Base-by-base conservation (phyloP, 2,888 invertebrate genomes). In the Pogonocherus hispidulus region DNA sequence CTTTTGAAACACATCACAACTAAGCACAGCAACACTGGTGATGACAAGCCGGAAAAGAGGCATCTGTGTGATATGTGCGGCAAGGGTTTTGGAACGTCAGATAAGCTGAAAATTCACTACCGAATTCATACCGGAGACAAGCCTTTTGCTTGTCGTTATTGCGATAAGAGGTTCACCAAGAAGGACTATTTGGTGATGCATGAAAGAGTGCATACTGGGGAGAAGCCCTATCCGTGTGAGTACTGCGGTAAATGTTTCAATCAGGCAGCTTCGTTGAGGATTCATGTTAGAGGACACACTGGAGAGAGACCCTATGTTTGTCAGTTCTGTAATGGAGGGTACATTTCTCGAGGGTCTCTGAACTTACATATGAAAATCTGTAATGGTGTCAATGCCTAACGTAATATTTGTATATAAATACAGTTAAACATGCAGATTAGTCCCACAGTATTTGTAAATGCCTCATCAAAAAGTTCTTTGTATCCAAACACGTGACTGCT, bases 1-100 rank as follows among this genome's bases (percentile, higher is more conserved):
- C 76, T 89, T 1, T 86, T 86, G 78, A 84, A 84, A 14, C 89
- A 89, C 71, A 87, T 87, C 1, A 76, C 76, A 0, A 81, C 84
- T 11, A 88, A 77, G 60, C 81, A 81, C 54, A 70, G 47, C 76
- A 80, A 72, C 72, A 71, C 69, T 5, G 68, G 67, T 14, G 63
- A 70, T 4, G 71, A 69, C 16, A 76, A 75, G 8, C 70, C 72
- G 8, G 77, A 76, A 49, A 78, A 80, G 54, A 75, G 75, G 5
- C 81, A 82, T 49, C 71, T 81, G 8, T 83, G 83, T 54, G 80
- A 80, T 44, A 78, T 81, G 55, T 83, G 83, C 70, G 81, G 81
- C 4, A 82, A 83, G 69, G 77, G 77, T 6, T 80, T 83, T 51
- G 77, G 76, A 19, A 81, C 76, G 6, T 79, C 76, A 0, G 79